These are phyloP conservation scores for Telenomus remus DNA, from an alignment of 1,140 invertebrate genomes.

Conservation along the genomic window DNA sequence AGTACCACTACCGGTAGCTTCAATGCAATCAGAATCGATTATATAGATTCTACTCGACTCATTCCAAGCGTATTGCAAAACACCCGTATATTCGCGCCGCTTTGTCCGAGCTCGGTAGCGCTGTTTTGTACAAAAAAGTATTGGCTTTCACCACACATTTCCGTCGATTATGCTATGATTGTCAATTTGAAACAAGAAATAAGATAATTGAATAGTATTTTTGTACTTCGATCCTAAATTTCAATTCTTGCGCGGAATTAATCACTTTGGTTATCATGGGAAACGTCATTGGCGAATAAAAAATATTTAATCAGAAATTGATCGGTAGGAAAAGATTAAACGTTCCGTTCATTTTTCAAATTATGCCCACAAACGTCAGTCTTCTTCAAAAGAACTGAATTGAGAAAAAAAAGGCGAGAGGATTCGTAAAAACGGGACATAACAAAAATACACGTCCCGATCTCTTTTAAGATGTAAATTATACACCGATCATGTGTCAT, in stretches of 20 bases:
- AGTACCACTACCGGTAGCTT: constrained; percentile 73
- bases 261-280: too few species aligned
- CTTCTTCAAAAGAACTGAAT: constrained; percentile 22
- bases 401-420: constrained; percentile 32
- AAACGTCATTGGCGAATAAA: too few species aligned
- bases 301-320: constrained; percentile 6
- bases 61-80: constrained; percentile 27
- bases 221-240: too few species aligned
- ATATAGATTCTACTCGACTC: constrained; percentile 59
- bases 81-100: constrained; percentile 24
- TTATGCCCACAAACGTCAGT: constrained; percentile 22
- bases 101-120: constrained; percentile 13
- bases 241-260: too few species aligned
- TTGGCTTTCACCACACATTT: constrained; percentile 25
- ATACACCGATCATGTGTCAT: constrained; percentile 38
- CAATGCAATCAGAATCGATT: constrained; percentile 76
- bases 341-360: constrained; percentile 33
- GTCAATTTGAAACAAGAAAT: constrained; percentile 3
- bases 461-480: constrained; percentile 54
- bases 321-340: constrained; percentile 45
- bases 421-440: constrained; percentile 2
- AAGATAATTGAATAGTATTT: background rate
- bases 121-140: constrained; percentile 27
- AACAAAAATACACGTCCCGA: constrained; percentile 13
- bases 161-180: constrained; percentile 9